phyloP scores from a whole-genome alignment of 92 coral and sea anemone genomes.

The Phenganax marumi region DNA sequence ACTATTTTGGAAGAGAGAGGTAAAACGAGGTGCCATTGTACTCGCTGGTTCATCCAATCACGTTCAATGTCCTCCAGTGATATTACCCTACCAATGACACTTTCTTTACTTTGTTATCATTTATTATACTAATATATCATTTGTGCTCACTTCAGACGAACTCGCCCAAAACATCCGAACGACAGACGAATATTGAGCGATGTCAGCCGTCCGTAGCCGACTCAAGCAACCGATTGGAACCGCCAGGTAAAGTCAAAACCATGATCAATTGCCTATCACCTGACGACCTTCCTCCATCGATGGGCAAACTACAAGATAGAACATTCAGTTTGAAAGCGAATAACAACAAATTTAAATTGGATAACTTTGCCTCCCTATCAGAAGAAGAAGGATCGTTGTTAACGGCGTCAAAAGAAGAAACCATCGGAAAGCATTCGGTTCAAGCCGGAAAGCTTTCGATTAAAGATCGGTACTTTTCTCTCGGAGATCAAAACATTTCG shows the following conservation, averaged over 20 bases:
- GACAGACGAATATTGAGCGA: background rate
- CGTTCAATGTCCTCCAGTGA: too few relatives aligned
- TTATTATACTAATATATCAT: too few relatives aligned
- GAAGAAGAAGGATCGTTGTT: background rate
- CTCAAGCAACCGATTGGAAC: too few relatives aligned
- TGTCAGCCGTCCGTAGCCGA: background rate
- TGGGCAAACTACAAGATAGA: constrained; percentile 35
- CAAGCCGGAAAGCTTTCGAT: background rate
- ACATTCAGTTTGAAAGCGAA: background rate
- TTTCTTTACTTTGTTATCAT: too few relatives aligned
- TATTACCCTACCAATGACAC: too few relatives aligned
- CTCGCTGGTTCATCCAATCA: too few relatives aligned
- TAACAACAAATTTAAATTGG: background rate
- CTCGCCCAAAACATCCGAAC: background rate
- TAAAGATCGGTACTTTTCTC: background rate
- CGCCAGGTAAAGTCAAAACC: background rate
- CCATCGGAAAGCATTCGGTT: background rate
- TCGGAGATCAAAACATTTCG: too few relatives aligned
- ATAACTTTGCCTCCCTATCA: background rate
- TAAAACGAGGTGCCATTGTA: too few relatives aligned
- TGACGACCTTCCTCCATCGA: constrained; percentile 27
- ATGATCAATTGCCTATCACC: constrained; percentile 8
- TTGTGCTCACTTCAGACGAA: background rate
- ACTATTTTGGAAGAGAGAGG: too few relatives aligned
- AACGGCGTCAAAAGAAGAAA: background rate